Conservation (phyloP, 2,888 invertebrate species). For the Aphelenchoides bicaudatus region DNA sequence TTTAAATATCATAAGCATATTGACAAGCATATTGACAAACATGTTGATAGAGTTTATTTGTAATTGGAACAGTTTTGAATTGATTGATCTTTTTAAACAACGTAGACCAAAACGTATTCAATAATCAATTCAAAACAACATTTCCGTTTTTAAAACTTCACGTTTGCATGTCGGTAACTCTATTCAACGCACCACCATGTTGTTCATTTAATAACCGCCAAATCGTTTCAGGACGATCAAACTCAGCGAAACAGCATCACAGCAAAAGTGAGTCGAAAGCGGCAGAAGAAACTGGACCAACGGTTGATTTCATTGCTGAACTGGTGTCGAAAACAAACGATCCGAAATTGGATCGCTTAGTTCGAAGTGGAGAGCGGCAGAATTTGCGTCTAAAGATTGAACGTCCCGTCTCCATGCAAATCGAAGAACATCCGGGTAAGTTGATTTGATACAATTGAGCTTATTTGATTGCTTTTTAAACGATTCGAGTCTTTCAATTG, state of each 20-base stretch:
- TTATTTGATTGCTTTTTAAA: background rate
- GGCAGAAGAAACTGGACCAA: background rate
- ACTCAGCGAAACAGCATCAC: slow-evolving; percentile 2
- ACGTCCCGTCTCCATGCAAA: slow-evolving; percentile 1
- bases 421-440: background rate
- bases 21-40: too few relatives aligned
- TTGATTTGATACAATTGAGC: background rate
- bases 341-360: slow-evolving; percentile 6
- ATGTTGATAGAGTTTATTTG: too few relatives aligned
- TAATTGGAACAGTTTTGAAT: too few relatives aligned
- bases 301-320: slow-evolving; percentile 6
- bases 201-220: too few relatives aligned
- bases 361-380: slow-evolving; percentile 13
- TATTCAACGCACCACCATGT: too few relatives aligned
- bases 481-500: background rate
- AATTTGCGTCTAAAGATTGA: slow-evolving; percentile 18
- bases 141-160: too few relatives aligned
- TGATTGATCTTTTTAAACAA: too few relatives aligned
- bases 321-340: background rate
- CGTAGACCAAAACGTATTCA: too few relatives aligned
- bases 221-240: slow-evolving; percentile 2
- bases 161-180: too few relatives aligned
- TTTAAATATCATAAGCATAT: too few relatives aligned
- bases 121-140: too few relatives aligned
- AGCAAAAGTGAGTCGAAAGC: background rate